Conservation (phyloP, 2,888 invertebrate species). For the Furcula furcula region DNA sequence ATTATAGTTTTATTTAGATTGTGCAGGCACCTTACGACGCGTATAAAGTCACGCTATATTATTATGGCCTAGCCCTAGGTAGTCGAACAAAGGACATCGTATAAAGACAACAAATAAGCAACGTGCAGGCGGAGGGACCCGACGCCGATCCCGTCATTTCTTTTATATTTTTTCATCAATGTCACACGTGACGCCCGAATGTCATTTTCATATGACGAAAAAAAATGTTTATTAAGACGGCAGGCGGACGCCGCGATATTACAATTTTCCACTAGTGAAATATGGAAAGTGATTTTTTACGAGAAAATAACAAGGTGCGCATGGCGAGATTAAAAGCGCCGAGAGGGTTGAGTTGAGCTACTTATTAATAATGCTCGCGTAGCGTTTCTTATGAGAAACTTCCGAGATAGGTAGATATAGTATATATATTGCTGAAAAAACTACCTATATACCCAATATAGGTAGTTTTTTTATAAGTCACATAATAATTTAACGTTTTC, state of each 20-base stretch:
- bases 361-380: slow-evolving; percentile 33
- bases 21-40: too few species aligned
- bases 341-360: slow-evolving; percentile 53
- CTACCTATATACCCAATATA: too few species aligned
- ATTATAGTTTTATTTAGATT: too few species aligned
- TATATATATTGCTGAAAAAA: too few species aligned
- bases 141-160: slow-evolving; percentile 70
- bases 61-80: too few species aligned
- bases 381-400: not conserved
- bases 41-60: too few species aligned
- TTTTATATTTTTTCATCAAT: slow-evolving; percentile 82
- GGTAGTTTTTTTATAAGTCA: too few species aligned
- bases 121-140: slow-evolving; percentile 27
- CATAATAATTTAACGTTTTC: too few species aligned
- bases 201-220: slow-evolving; percentile 79
- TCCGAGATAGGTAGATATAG: slow-evolving; percentile 4
- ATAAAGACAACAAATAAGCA: slow-evolving; percentile 35
- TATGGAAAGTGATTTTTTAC: slow-evolving; percentile 80
- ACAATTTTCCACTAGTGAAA: slow-evolving; percentile 79
- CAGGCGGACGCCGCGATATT: slow-evolving; percentile 65
- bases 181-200: slow-evolving; percentile 80
- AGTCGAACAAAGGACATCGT: slow-evolving; percentile 19
- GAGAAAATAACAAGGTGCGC: slow-evolving; percentile 77
- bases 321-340: slow-evolving; percentile 66
- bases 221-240: slow-evolving; percentile 80